Conservation (phyloP, 2,797 vertebrate species). For the Helicolenus hilgendorfi region DNA sequence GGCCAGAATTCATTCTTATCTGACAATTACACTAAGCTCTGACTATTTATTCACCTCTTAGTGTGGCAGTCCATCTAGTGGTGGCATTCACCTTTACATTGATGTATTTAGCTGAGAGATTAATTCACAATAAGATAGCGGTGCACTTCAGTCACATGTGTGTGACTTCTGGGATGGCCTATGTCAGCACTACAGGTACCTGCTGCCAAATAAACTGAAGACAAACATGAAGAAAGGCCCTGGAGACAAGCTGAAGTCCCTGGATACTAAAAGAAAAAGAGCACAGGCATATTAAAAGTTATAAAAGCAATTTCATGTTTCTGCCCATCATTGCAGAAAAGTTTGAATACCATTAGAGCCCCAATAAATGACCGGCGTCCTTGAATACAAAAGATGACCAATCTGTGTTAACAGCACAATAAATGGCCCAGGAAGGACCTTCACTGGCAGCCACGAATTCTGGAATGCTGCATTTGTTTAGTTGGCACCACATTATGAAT, state of each 20-base stretch:
- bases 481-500: conserved; percentile 47
- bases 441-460: conserved; percentile 35
- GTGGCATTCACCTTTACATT: conserved; percentile 57
- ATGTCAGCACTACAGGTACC: not conserved
- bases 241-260: conserved; percentile 30
- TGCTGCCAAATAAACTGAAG: not conserved
- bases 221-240: conserved; percentile 19
- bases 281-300: conserved; percentile 26
- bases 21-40: conserved; percentile 23
- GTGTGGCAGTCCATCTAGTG: conserved; percentile 72
- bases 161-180: not conserved
- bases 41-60: conserved; percentile 50
- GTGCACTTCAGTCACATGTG: not conserved
- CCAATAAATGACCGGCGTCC: conserved; percentile 37
- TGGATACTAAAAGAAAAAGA: conserved; percentile 5
- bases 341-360: conserved; percentile 49
- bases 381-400: conserved; percentile 47
- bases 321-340: conserved; percentile 62
- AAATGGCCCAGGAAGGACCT: conserved; percentile 18
- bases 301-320: conserved; percentile 54
- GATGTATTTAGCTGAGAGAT: not conserved
- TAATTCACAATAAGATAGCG: not conserved
- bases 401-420: conserved; percentile 42
- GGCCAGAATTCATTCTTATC: conserved; percentile 36
- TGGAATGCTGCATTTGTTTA: conserved; percentile 44